These are phyloP conservation scores for Halcyon smyrnensis DNA, from an alignment of 2,797 vertebrate species.

Conservation along the genomic window DNA sequence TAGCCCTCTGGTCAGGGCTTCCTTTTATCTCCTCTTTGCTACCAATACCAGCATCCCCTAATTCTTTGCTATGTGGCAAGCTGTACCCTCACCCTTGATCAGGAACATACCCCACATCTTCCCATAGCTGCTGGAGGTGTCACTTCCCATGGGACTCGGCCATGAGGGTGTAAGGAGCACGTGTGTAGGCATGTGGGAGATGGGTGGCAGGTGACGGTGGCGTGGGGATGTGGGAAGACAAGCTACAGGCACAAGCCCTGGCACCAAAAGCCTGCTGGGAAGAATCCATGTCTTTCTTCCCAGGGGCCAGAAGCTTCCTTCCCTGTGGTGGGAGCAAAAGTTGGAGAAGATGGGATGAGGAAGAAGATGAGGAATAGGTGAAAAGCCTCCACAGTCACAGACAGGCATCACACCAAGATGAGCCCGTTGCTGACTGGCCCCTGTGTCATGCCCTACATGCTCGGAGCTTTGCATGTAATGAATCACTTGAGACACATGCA, in stretches of 20 bases:
- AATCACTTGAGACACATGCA: background rate
- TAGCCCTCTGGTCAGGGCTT: background rate
- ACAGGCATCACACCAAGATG: background rate
- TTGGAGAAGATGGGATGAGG: background rate
- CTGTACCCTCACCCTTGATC: background rate
- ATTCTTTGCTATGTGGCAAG: rapidly evolving
- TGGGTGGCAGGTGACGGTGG: background rate
- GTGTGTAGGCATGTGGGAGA: rapidly evolving
- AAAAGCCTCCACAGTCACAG: rapidly evolving
- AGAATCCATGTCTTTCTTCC: rapidly evolving
- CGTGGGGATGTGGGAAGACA: rapidly evolving
- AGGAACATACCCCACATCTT: rapidly evolving
- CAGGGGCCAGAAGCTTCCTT: background rate
- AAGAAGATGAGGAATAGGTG: background rate
- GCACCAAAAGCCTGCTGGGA: background rate
- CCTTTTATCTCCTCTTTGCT: background rate
- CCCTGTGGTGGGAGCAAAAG: background rate
- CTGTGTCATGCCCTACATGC: background rate
- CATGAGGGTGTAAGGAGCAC: rapidly evolving
- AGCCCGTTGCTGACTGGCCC: background rate
- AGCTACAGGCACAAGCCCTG: background rate
- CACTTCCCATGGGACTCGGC: rapidly evolving
- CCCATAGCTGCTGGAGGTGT: background rate
- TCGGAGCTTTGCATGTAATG: background rate
- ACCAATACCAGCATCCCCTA: rapidly evolving